phyloP scores from a whole-genome alignment of 2,888 invertebrate species.

The Drosophila recens region DNA sequence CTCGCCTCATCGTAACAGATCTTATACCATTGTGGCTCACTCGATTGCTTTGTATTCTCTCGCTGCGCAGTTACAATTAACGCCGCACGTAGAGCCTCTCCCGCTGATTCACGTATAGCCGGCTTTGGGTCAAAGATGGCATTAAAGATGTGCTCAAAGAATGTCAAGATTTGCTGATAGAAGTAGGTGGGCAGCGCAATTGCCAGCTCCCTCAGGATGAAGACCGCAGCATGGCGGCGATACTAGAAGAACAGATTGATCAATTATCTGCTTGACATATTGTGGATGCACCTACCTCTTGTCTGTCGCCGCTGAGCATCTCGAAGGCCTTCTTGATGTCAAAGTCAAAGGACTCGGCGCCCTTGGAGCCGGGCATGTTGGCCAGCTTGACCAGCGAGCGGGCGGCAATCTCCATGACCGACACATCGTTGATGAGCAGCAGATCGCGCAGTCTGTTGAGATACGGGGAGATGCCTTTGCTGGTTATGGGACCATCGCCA shows the following conservation, averaged over 20 bases:
- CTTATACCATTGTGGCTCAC: slow-evolving; percentile 96
- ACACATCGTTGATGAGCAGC: slow-evolving; percentile 95
- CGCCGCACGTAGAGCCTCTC: slow-evolving; percentile 97
- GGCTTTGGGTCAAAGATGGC: slow-evolving; percentile 96
- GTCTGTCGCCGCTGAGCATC: slow-evolving; percentile 95
- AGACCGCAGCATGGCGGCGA: slow-evolving; percentile 95
- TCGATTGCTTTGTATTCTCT: slow-evolving; percentile 96
- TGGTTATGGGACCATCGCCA: slow-evolving; percentile 96
- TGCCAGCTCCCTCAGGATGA: slow-evolving; percentile 96
- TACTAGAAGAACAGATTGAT: slow-evolving; percentile 85
- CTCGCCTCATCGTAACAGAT: slow-evolving; percentile 97
- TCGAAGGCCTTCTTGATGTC: slow-evolving; percentile 98
- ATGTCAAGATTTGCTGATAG: slow-evolving; percentile 96
- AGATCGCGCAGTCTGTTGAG: slow-evolving; percentile 96
- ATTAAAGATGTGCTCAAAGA: slow-evolving; percentile 96
- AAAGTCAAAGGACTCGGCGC: slow-evolving; percentile 99
- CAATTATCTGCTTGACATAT: too few species aligned
- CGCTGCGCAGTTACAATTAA: slow-evolving; percentile 97
- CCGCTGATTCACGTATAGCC: slow-evolving; percentile 95
- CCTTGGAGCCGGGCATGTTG: slow-evolving; percentile 95
- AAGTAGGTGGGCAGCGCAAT: slow-evolving; percentile 98
- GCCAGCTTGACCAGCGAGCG: slow-evolving; percentile 97
- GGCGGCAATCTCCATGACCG: slow-evolving; percentile 98
- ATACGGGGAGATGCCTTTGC: slow-evolving; percentile 95
- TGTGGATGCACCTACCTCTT: slow-evolving; percentile 87